These are phyloP conservation scores for Lutjanus argentimaculatus DNA, from an alignment of 2,797 vertebrate genomes.

Conservation along the genomic window DNA sequence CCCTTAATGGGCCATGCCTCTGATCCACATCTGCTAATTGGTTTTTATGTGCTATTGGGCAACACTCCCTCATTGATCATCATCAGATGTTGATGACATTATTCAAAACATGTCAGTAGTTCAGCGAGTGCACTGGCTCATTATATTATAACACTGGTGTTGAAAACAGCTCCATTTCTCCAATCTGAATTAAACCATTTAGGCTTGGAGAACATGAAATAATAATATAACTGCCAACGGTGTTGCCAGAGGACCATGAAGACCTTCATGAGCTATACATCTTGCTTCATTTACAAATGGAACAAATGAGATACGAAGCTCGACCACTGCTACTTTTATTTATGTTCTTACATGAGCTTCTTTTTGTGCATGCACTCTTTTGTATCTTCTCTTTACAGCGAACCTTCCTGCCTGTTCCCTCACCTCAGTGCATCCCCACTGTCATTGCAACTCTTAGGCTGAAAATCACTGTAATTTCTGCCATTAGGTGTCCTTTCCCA, in stretches of 20 bases:
- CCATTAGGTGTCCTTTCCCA: constrained; percentile 56
- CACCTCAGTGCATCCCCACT: constrained; percentile 1
- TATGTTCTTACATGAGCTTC: neutral
- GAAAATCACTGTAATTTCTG: constrained; percentile 58
- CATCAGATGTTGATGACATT: constrained; percentile 32
- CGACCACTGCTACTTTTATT: neutral
- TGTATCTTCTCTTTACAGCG: neutral
- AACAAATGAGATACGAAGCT: constrained; percentile 12
- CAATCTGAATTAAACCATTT: constrained; percentile 17
- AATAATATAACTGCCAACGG: constrained; percentile 37
- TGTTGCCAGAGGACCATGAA: constrained; percentile 15
- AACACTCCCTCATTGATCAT: constrained; percentile 42
- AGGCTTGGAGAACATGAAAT: constrained; percentile 25
- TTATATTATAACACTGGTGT: constrained; percentile 36
- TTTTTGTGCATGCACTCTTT: constrained; percentile 8
- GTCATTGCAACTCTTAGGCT: neutral
- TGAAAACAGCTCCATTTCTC: constrained; percentile 14
- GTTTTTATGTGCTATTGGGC: constrained; percentile 32
- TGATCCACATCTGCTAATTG: constrained; percentile 55
- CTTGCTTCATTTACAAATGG: constrained; percentile 40
- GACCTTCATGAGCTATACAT: constrained; percentile 35
- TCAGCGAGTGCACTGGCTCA: constrained; percentile 21
- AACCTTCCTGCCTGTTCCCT: neutral
- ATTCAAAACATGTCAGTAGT: constrained; percentile 45
- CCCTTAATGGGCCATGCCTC: constrained; percentile 21